Evolutionary conservation across 1,140 invertebrate species (phyloP), one percentile per base, ranked within the genome.

Genomic region (Tyrophagus putrescentiae): DNA sequence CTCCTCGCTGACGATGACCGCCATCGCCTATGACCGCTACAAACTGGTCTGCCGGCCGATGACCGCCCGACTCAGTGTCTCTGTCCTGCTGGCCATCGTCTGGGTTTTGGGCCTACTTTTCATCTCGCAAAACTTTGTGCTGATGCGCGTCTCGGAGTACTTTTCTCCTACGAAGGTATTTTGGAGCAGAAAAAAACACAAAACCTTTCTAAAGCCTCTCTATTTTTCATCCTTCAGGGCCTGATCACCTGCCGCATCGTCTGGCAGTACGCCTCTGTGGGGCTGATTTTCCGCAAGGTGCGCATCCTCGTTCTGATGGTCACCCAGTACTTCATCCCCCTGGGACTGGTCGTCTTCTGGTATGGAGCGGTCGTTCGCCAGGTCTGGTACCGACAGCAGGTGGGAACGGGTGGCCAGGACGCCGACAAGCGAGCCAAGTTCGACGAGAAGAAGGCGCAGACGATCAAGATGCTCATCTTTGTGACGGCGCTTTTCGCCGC

Each of bases 401-500:
- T 57, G 3, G n/a, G n/a, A n/a, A 9, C 21, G n/a, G 52, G 21
- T 7, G 67, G 68, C 23, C 71, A 70, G 0, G 65, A 68, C 29
- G 56, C 63, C 21, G 68, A 72, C 62, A 60, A 64, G 16, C 54
- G 62, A n/a, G 66, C 70, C 39, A 62, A 66, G 29, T 57, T 57
- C 28, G 33, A 57, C 27, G 0, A 60, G 58, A 34, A 64, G 66
- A 7, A 72, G 73, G 64, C 62, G 65, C 44, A 70, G 60, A 75
- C 76, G 58, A 73, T 78, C 41, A 77, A 77, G 65, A 78, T 77
- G 76, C 70, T 77, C 42, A 71, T 76, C 3, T 28, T 72, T 16
- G 73, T 76, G 6, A 73, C 74, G 0, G 59, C 73, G 7, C 68
- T 75, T 27, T 76, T 75, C 63, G 70, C 72, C 4, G 28, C 75